phyloP scores from a whole-genome alignment of 53 echinoderm and acorn worm genomes.

The Actinopyga echinites region DNA sequence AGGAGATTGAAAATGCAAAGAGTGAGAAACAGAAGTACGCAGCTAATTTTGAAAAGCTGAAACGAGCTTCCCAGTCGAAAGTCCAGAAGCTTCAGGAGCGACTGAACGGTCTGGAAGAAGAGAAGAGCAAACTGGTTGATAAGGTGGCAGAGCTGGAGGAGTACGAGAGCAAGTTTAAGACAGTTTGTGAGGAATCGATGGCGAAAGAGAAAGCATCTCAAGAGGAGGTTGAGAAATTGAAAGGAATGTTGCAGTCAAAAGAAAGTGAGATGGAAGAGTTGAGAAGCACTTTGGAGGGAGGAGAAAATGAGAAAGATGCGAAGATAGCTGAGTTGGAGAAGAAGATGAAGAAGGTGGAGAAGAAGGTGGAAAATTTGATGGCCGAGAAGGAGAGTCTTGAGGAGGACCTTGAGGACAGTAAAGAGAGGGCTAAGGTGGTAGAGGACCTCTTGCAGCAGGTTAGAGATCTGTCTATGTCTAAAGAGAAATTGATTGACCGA shows the following conservation, averaged over 20 bases:
- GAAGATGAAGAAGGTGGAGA: constrained; percentile 19
- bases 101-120: constrained; percentile 42
- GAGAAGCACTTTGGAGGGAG: not conserved
- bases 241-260: not conserved
- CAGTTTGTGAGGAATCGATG: not conserved
- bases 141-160: constrained; percentile 36
- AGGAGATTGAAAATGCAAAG: constrained; percentile 13
- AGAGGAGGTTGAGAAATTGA: not conserved
- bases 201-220: not conserved
- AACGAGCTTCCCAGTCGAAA: constrained; percentile 77
- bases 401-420: constrained; percentile 34
- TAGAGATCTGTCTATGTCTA: constrained; percentile 63
- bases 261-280: constrained; percentile 5
- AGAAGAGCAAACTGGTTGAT: constrained; percentile 47
- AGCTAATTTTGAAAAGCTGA: constrained; percentile 89
- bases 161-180: not conserved
- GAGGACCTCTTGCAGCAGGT: constrained; percentile 32
- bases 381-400: constrained; percentile 46
- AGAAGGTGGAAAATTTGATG: constrained; percentile 48
- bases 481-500: constrained; percentile 63
- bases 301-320: constrained; percentile 26
- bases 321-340: not conserved
- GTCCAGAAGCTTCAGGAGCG: constrained; percentile 75
- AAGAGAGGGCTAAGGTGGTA: constrained; percentile 19
- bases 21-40: constrained; percentile 73